Base-by-base conservation (phyloP, 2,113 vertebrate species). In the Ceratotherium simum region DNA sequence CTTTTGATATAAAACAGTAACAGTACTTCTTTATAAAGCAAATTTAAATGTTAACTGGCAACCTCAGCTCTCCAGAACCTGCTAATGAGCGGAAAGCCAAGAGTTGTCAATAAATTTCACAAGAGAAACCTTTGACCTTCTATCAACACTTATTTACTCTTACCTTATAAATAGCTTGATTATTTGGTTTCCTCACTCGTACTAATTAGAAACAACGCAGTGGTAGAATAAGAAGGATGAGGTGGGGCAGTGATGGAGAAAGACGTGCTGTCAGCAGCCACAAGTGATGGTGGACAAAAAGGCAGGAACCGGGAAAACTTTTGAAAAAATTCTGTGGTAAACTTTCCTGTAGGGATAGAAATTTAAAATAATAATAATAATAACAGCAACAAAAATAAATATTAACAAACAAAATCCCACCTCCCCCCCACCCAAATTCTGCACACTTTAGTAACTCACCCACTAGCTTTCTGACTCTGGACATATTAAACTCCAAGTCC, bases 81-180 rank as follows among this genome's bases (percentile, higher is more conserved):
- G 21, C 75, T 73, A 51, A 9, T 0, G 8, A 88, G 29, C 70
- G 79, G 72, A 70, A 65, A 90, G 39, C 46, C 21, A 51, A 73
- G 36, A 70, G 10, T 18, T 56, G 14, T 90, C 48, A 3, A 2
- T 46, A 42, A 51, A 39, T 76, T 86, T 73, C 51, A 58, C 11
- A 56, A 36, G 56, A 54, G 60, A 92, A 93, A 64, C 62, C 75
- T 94, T 90, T 62, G 76, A 48, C 79, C 79, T 25, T 58, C 62
- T 56, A 17, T 54, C 81, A 78, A 33, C 36, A 6, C 70, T 75
- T 86, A 39, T 62, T 89, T 73, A 48, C 80, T 90, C 23, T 72
- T 46, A 39, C 11, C 9, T 90, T 65, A n/a, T 48, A 75, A 90
- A 69, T 8, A 90, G 5, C 46, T 70, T 18, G 54, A 16, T 91